These are phyloP conservation scores for Magallana nippona DNA, from an alignment of 2,888 invertebrate genomes.

Conservation along the genomic window DNA sequence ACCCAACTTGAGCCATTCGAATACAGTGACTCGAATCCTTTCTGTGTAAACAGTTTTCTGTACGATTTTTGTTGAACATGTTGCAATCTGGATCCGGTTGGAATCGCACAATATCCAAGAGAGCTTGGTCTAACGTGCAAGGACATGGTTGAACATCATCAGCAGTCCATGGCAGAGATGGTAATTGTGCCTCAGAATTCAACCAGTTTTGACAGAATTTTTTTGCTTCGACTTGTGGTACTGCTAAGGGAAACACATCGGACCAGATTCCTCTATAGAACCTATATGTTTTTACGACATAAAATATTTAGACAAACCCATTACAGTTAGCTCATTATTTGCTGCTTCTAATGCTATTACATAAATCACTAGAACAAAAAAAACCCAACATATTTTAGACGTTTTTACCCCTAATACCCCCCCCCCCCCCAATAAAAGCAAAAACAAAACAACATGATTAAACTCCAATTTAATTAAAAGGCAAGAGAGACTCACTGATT, in stretches of 20 bases:
- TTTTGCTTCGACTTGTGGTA: background rate
- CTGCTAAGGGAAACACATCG: constrained; percentile 42
- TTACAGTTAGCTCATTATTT: too few relatives aligned
- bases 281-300: background rate
- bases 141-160: constrained; percentile 29
- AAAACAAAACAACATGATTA: too few relatives aligned
- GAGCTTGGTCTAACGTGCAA: constrained; percentile 16
- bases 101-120: constrained; percentile 20
- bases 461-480: too few relatives aligned
- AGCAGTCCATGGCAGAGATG: background rate
- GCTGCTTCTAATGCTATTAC: too few relatives aligned
- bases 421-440: too few relatives aligned
- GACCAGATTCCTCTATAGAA: constrained; percentile 38
- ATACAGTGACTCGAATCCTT: constrained; percentile 32
- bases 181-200: background rate
- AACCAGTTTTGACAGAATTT: constrained; percentile 10
- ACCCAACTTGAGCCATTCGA: constrained; percentile 1
- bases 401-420: too few relatives aligned
- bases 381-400: too few relatives aligned
- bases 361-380: too few relatives aligned
- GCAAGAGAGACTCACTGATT: background rate
- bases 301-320: too few relatives aligned
- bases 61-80: background rate
- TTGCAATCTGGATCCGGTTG: constrained; percentile 34
- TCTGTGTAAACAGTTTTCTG: constrained; percentile 12